phyloP scores from a whole-genome alignment of 2,888 invertebrate genomes.

The Limnephilus marmoratus region DNA sequence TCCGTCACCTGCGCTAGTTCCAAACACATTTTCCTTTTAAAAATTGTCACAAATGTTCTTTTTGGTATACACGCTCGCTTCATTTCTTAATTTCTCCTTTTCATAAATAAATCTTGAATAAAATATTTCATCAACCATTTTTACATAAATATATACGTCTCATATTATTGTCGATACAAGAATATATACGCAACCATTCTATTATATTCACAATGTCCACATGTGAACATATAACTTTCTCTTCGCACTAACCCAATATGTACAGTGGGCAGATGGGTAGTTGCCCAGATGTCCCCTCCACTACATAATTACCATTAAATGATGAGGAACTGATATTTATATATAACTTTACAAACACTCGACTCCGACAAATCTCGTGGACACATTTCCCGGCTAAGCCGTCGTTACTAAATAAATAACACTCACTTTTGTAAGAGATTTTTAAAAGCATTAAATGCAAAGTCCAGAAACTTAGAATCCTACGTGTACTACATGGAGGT shows the following conservation, averaged over 20 bases:
- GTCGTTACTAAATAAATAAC: background rate
- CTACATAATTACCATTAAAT: constrained; percentile 17
- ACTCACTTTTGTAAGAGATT: background rate
- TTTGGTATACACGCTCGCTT: constrained; percentile 49
- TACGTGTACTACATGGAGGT: background rate
- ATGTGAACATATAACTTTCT: constrained; percentile 32
- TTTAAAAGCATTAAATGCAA: background rate
- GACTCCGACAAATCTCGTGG: background rate
- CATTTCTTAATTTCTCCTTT: constrained; percentile 11
- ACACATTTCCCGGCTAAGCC: background rate
- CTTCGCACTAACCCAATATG: constrained; percentile 28
- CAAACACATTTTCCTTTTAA: constrained; percentile 17
- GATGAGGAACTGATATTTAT: constrained; percentile 37
- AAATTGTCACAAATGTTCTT: constrained; percentile 45
- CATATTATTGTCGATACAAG: constrained; percentile 62
- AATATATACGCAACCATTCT: constrained; percentile 55
- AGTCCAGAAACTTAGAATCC: background rate
- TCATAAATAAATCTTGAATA: constrained; percentile 41
- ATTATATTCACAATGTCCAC: constrained; percentile 16
- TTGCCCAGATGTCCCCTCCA: background rate
- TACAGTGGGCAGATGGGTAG: background rate
- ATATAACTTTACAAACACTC: background rate
- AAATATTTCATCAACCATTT: constrained; percentile 38
- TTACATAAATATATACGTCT: constrained; percentile 54
- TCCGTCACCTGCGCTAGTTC: background rate